Evolutionary conservation across 2,797 vertebrate species (phyloP).

Genomic region (Sebastes oblongus): DNA sequence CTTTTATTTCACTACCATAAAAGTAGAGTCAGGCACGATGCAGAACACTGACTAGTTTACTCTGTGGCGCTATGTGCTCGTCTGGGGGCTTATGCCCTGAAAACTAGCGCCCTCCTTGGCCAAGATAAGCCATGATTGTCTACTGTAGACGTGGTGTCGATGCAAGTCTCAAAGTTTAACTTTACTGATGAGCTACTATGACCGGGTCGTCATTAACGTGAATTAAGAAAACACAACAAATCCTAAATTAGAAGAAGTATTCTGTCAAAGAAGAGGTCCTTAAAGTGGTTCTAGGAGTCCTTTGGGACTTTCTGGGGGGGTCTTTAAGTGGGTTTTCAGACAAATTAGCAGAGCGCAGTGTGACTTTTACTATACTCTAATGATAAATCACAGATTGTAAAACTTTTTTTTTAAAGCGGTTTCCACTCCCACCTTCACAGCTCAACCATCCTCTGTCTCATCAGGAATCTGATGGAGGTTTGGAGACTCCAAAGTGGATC

Average conservation of each 20-base stretch:
- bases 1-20: not conserved
- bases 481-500: not conserved
- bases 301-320: not conserved
- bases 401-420: not conserved
- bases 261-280: not conserved
- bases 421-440: not conserved
- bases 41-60: not conserved
- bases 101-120: not conserved
- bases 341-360: not conserved
- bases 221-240: not conserved
- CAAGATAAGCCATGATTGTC: not conserved
- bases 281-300: not conserved
- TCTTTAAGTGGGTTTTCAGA: not conserved
- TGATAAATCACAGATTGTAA: not conserved
- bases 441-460: not conserved
- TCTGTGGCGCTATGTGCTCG: not conserved
- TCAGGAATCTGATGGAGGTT: not conserved
- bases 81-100: not conserved
- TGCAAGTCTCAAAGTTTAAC: not conserved
- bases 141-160: not conserved
- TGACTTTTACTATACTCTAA: not conserved
- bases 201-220: not conserved
- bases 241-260: not conserved
- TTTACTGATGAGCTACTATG: not conserved
- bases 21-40: not conserved